Evolutionary conservation across 2,113 vertebrate species (phyloP), one percentile per base, ranked within the genome.

Genomic region (Pardalotus punctatus): DNA sequence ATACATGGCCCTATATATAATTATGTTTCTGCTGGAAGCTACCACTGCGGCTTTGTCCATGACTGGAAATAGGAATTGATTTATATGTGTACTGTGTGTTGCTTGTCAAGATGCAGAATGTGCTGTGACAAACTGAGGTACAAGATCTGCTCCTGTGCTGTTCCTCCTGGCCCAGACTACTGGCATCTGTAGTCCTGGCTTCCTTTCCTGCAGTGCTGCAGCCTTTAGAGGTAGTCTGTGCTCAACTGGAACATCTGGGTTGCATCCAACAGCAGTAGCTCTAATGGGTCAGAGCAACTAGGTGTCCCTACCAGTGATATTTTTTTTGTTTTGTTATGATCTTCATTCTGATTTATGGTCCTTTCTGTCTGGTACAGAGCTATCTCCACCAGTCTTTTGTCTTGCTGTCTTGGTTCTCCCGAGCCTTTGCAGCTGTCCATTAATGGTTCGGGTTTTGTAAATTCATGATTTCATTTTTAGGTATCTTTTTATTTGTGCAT

Each of bases 1-100:
- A 33, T 70, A 70, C 25, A 8, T 53, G 25, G 43, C 62, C 48
- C 42, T 61, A 61, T 6, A 23, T 74, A 31, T 47, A 71, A 81
- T 81, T 48, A 36, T 36, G n/a, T 62, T 62, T 81, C 48, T 71
- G 33, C 50, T 94, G 73, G 66, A 94, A 91, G 74, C 31, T 82
- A 23, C 66, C 5, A 23, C 66, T 90, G 24, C 43, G 76, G 65
- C 57, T 38, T 66, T 85, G 16, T 36, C 36, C n/a, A 8, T 53
- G 65, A 17, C 17, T 67, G 78, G 84, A 91, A 36, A 42, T 48
- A 43, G 36, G 56, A 58, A 35, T 1, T 78, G 90, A 60, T 76
- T 80, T 94, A 20, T 48, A 38, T 11, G 3, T 58, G 25, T 38
- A 8, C 33, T 0, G 0, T 27, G 36, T 15, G 36, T 36, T 0